Base-by-base conservation (phyloP, 2,113 vertebrate species). In the Reinhardtius hippoglossoides region DNA sequence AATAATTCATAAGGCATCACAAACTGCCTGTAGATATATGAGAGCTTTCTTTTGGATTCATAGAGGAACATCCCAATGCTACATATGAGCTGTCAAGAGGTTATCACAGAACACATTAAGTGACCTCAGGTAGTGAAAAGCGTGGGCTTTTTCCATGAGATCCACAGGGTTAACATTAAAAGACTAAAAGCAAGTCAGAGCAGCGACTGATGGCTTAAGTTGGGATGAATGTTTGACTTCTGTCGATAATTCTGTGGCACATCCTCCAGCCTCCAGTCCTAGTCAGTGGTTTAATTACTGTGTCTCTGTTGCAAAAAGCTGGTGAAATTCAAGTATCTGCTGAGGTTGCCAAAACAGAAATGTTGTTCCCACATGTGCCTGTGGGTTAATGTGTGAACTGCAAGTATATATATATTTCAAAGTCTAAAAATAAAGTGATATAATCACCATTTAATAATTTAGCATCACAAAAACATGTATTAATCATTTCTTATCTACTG, bases 1-100 rank as follows among this genome's bases (percentile, higher is more conserved):
- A 31, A 31, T 78, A 3, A 75, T 35, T 40, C 26, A 64, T 31
- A 46, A 75, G 18, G 62, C 8, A 40, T 65, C 9, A 72, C 12
- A 35, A 52, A 44, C 37, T 68, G 16, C 21, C 15, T 21, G 40
- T 52, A 15, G 62, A 50, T 71, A 52, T 8, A 24, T 12, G 20
- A 16, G 4, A 61, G 35, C 7, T 73, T 31, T 50, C 1, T 9
- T 35, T 54, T 59, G 4, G 44, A 56, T 2, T 62, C 27, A 5
- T 27, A 6, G 4, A 16, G 9, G 15, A 40, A 59, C 42, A 69
- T 68, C 24, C 40, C 10, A 59, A 66, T 15, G 24, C 67, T 18
- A 35, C n/a, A 46, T 20, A 23, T 55, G 27, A 52, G 31, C 44
- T n/a, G 12, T 71, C 21, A 27, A 48, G 44, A 48, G 4, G 44